Base-by-base conservation (phyloP, 2,113 vertebrate genomes). In the Onychorhynchus coronatus region DNA sequence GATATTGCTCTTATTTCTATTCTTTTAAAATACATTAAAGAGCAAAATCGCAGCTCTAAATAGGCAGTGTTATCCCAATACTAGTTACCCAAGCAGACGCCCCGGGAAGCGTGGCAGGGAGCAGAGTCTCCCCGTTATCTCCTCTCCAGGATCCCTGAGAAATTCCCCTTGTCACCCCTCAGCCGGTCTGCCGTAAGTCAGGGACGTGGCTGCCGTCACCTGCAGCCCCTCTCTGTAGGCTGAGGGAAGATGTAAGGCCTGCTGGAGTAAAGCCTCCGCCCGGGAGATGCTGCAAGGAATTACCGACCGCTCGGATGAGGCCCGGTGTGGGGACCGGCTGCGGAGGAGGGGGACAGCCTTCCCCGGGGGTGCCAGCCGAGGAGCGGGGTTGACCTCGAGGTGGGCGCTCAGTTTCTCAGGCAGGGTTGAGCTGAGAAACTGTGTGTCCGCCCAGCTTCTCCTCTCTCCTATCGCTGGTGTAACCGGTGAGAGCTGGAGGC, bases 381-480 rank as follows among this genome's bases (percentile, higher is more conserved):
- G 16, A 87, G 47, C 2, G 5, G 22, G n/a, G 8, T 82, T 46
- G 42, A 28, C 50, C 59, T 25, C 7, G 59, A 11, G 5, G 1
- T n/a, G 87, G 14, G 37, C 41, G 15, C 37, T 27, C 15, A 2
- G 6, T 33, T 49, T 24, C 14, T 62, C 47, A 30, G 28, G 3
- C 24, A 63, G 62, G 47, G 21, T 39, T 12, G 67, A 50, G 20
- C 39, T 15, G 47, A 41, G 46, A 41, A 61, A 3, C 6, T 2
- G 28, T 3, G 39, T 14, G 61, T 30, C 13, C 61, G 9, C 6
- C 23, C 46, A 18, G 53, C n/a, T 41, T 12, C 30, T 35, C n/a
- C 24, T 46, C 20, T 27, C 24, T 55, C 9, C 47, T 6, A 0
- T 4, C 12, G 15, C 70, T 17, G 62, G 20, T 22, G 0, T 7